phyloP scores from a whole-genome alignment of 2,797 vertebrate genomes.

The Acridotheres tristis region DNA sequence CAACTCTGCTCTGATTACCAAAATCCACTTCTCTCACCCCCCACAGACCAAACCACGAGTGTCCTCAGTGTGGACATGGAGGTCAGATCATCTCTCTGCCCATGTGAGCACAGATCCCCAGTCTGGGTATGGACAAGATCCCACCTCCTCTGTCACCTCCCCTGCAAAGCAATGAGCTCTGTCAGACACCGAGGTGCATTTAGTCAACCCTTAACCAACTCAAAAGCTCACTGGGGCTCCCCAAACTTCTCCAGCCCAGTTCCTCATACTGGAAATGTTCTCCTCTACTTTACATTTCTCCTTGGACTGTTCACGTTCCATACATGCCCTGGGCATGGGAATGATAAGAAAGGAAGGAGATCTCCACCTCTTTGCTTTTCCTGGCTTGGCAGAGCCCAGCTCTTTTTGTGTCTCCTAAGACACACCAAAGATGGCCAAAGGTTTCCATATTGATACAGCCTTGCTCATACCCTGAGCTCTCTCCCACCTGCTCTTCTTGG shows the following conservation, averaged over 20 bases:
- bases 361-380: not conserved
- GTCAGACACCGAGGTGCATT: not conserved
- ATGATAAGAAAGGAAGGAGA: not conserved
- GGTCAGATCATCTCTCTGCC: not conserved
- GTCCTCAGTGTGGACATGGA: not conserved
- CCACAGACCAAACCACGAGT: not conserved
- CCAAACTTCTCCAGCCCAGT: not conserved
- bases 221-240: not conserved
- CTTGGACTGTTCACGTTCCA: not conserved
- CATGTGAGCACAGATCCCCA: fast-evolving
- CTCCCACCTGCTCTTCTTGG: not conserved
- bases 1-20: not conserved
- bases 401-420: not conserved
- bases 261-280: not conserved
- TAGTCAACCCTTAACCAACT: not conserved
- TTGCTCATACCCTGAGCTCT: not conserved
- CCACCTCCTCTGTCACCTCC: not conserved
- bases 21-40: not conserved
- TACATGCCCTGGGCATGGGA: not conserved
- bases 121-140: not conserved
- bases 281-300: not conserved
- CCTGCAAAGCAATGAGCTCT: not conserved
- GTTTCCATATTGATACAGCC: not conserved
- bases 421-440: not conserved
- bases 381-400: not conserved